These are phyloP conservation scores for Lasius fuliginosus DNA, from an alignment of 2,888 invertebrate species.

Conservation along the genomic window DNA sequence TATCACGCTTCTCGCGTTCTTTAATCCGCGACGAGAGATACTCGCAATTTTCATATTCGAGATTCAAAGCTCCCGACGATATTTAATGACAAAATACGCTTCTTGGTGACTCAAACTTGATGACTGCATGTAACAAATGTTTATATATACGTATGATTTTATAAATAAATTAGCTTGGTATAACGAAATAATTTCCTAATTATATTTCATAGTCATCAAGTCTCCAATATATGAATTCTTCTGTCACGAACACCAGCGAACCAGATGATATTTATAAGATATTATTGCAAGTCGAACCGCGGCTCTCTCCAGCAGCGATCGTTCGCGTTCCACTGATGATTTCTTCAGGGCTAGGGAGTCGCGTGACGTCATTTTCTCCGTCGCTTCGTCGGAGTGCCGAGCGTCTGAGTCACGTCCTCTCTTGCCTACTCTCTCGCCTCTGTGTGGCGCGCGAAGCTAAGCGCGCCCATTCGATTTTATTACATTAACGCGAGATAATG, in stretches of 20 bases:
- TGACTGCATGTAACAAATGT: neutral
- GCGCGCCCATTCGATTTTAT: constrained; percentile 27
- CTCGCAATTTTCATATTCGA: neutral
- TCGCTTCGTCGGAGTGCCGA: constrained; percentile 82
- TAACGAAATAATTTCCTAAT: neutral
- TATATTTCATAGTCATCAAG: neutral
- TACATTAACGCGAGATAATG: constrained; percentile 33
- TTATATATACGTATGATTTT: neutral
- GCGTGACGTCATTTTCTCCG: constrained; percentile 83
- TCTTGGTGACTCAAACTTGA: neutral
- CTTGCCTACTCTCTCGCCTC: constrained; percentile 68
- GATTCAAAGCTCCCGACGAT: neutral
- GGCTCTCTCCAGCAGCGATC: constrained; percentile 57
- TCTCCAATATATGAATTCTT: constrained; percentile 73
- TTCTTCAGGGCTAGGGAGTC: constrained; percentile 79
- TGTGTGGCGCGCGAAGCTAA: constrained; percentile 14
- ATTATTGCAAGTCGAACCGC: constrained; percentile 1
- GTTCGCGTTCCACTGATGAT: constrained; percentile 81
- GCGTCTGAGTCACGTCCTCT: constrained; percentile 83
- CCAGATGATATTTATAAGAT: constrained; percentile 1
- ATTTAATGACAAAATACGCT: neutral
- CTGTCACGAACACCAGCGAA: constrained; percentile 47
- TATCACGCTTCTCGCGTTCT: constrained; percentile 12
- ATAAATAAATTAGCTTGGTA: neutral
- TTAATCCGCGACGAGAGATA: neutral